A percentile compares a stretch with the other conserved stretches of the same genome.
Evolutionary conservation across 2,888 invertebrate species (phyloP).

Genomic region (Dynastes maya): DNA sequence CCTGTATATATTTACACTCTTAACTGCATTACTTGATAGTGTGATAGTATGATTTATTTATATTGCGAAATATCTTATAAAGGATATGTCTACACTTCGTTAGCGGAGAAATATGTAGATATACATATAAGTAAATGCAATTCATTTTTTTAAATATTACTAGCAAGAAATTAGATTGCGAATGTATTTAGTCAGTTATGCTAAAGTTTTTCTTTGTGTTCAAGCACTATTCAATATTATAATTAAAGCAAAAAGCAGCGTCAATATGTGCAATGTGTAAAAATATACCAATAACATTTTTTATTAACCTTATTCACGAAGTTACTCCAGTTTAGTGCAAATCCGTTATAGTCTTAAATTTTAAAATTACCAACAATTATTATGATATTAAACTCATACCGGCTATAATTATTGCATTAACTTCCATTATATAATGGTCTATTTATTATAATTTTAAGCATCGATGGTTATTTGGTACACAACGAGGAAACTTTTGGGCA

Average conservation of each 20-base stretch:
- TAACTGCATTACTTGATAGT: neutral
- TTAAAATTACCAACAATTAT: constrained; percentile 6
- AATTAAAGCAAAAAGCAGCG: too few relatives aligned
- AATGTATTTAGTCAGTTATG: too few relatives aligned
- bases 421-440: constrained; percentile 3
- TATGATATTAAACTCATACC: constrained; percentile 1
- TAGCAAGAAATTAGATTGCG: neutral
- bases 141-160: neutral
- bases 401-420: neutral
- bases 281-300: neutral
- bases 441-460: constrained; percentile 27
- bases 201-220: too few relatives aligned
- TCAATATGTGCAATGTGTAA: too few relatives aligned
- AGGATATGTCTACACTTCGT: too few relatives aligned
- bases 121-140: neutral
- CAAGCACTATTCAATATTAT: too few relatives aligned
- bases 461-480: constrained; percentile 12
- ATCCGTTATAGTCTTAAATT: neutral
- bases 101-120: neutral
- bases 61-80: too few relatives aligned
- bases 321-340: neutral
- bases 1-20: too few relatives aligned
- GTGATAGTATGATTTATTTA: neutral
- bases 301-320: neutral
- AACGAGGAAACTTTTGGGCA: neutral